Evolutionary conservation across 1,140 invertebrate species (phyloP).

Genomic region (Kradibia gibbosae): DNA sequence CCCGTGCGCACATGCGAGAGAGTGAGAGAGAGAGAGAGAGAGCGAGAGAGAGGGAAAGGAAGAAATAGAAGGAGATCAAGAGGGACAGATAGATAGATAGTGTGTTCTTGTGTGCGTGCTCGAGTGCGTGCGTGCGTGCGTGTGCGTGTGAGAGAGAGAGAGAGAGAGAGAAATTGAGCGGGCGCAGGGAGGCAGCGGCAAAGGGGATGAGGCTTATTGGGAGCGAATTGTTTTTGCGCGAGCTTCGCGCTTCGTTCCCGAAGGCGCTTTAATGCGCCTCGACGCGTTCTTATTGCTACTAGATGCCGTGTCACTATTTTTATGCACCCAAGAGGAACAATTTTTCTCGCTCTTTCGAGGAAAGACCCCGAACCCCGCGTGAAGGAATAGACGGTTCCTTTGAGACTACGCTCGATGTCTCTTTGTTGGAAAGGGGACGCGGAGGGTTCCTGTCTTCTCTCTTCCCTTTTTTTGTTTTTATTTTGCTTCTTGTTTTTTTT

Average conservation of each 20-base stretch:
- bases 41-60: background rate
- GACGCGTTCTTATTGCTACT: conserved; percentile 35
- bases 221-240: conserved; percentile 44
- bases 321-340: conserved; percentile 35
- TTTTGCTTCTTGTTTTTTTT: background rate
- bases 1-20: background rate
- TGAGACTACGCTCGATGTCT: conserved; percentile 19
- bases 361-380: background rate
- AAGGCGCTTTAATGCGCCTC: conserved; percentile 39
- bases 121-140: too few relatives aligned
- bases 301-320: conserved; percentile 44
- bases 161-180: background rate
- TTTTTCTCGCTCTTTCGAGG: conserved; percentile 40
- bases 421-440: background rate
- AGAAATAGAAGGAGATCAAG: background rate
- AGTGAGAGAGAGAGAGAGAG: background rate
- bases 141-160: background rate
- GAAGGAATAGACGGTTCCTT: conserved; percentile 30
- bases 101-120: too few relatives aligned
- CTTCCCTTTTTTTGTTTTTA: too few relatives aligned
- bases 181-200: background rate
- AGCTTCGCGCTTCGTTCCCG: conserved; percentile 38
- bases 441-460: background rate
- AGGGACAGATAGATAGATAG: background rate
- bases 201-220: conserved; percentile 11